Percentiles rank a stretch among this genome's conserved stretches.
These are phyloP conservation scores for Saccopteryx leptura DNA, from an alignment of 2,113 vertebrate genomes.

Conservation along the genomic window DNA sequence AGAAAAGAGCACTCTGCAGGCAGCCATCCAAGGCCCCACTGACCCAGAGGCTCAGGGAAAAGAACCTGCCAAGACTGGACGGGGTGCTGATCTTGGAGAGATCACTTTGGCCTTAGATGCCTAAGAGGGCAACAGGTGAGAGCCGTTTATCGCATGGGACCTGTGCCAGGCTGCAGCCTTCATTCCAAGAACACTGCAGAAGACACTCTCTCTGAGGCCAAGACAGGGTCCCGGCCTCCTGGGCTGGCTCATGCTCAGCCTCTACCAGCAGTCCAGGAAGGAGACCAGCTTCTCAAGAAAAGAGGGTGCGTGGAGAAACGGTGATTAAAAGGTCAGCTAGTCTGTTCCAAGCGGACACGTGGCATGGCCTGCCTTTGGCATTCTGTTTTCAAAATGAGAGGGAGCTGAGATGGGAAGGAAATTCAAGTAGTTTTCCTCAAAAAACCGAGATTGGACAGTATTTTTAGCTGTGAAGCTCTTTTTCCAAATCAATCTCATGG, in stretches of 20 bases:
- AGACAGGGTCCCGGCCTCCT: neutral
- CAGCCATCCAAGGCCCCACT: neutral
- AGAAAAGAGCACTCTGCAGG: neutral
- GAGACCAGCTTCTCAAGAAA: neutral
- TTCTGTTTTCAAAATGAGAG: conserved; percentile 51
- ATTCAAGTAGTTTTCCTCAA: conserved; percentile 10
- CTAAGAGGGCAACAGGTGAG: neutral
- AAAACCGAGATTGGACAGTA: conserved; percentile 19
- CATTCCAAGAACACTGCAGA: neutral
- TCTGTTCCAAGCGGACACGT: conserved; percentile 19
- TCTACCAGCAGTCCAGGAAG: conserved; percentile 29
- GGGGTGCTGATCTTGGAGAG: neutral
- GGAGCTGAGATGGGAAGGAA: conserved; percentile 10
- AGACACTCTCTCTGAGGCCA: neutral
- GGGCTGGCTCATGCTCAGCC: neutral
- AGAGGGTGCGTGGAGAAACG: neutral
- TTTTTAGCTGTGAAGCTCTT: neutral
- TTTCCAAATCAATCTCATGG: conserved; percentile 1
- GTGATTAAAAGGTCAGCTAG: conserved; percentile 11
- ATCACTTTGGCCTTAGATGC: neutral
- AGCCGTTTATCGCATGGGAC: neutral
- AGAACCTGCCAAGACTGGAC: neutral
- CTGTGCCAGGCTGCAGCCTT: neutral
- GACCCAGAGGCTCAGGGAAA: neutral
- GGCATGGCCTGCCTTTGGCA: neutral